phyloP scores from a whole-genome alignment of 1,140 invertebrate genomes.

The Planococcus citri region DNA sequence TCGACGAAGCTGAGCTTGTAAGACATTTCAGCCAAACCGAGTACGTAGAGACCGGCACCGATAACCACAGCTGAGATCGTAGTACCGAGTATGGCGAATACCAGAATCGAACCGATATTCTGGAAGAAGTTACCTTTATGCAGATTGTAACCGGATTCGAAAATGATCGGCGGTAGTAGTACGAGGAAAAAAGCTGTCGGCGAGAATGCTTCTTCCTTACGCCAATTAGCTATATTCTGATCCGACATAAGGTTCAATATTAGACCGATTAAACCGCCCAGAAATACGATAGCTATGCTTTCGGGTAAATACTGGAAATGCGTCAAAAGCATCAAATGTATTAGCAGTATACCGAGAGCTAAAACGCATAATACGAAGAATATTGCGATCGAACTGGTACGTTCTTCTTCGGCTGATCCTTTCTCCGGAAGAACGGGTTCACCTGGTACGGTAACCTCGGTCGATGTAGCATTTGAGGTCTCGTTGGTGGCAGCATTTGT shows the following conservation, averaged over 20 bases:
- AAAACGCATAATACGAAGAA: constrained; percentile 91
- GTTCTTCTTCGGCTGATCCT: constrained; percentile 83
- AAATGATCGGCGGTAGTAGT: constrained; percentile 94
- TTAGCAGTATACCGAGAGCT: constrained; percentile 81
- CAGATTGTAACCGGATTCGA: constrained; percentile 96
- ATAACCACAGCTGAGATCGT: constrained; percentile 88
- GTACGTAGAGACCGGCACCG: constrained; percentile 85
- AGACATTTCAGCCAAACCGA: constrained; percentile 78
- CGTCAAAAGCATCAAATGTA: constrained; percentile 87
- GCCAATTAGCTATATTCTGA: constrained; percentile 82
- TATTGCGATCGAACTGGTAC: constrained; percentile 90
- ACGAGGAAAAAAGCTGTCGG: constrained; percentile 96
- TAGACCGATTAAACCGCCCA: constrained; percentile 84
- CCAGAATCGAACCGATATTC: constrained; percentile 86
- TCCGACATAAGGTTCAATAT: constrained; percentile 82
- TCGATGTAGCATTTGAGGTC: background rate
- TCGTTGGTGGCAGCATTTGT: background rate
- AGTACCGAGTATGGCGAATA: constrained; percentile 95
- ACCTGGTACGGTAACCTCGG: constrained; percentile 30
- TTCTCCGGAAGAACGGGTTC: constrained; percentile 67
- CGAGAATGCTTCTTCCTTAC: constrained; percentile 91
- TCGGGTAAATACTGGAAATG: constrained; percentile 95
- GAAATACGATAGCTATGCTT: constrained; percentile 90
- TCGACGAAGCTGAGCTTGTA: constrained; percentile 88
- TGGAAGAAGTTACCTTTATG: constrained; percentile 99